These are phyloP conservation scores for Microvelia longipes DNA, from an alignment of 1,140 invertebrate species.

Conservation along the genomic window DNA sequence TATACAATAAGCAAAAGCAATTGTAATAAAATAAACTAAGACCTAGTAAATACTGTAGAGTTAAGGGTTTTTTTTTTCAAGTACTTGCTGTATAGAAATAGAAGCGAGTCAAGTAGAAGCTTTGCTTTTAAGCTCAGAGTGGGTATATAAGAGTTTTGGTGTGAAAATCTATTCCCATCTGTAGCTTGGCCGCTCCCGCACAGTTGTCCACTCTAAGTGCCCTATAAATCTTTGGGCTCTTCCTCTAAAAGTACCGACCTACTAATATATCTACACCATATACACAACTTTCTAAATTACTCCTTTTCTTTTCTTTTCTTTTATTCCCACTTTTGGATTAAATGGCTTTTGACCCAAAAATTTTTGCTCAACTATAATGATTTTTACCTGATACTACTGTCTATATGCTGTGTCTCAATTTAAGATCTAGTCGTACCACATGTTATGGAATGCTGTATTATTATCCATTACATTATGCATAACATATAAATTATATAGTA, in stretches of 20 bases:
- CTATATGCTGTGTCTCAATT: background rate
- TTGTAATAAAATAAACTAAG: no score
- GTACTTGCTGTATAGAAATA: no score
- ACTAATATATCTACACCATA: background rate
- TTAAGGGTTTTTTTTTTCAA: no score
- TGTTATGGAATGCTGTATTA: no score
- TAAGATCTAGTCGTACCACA: no score
- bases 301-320: background rate
- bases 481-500: no score
- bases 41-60: no score
- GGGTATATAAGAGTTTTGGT: no score
- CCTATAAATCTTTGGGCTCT: background rate
- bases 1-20: no score
- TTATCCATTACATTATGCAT: no score
- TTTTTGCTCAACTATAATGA: background rate
- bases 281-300: background rate
- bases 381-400: background rate
- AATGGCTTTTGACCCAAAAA: background rate
- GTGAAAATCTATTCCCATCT: background rate
- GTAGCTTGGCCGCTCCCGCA: background rate
- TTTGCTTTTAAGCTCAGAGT: no score
- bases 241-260: background rate
- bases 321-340: background rate
- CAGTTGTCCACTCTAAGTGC: background rate
- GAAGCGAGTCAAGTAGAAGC: no score